Conservation (phyloP, 2,888 invertebrate species). For the Synergus japonicus region DNA sequence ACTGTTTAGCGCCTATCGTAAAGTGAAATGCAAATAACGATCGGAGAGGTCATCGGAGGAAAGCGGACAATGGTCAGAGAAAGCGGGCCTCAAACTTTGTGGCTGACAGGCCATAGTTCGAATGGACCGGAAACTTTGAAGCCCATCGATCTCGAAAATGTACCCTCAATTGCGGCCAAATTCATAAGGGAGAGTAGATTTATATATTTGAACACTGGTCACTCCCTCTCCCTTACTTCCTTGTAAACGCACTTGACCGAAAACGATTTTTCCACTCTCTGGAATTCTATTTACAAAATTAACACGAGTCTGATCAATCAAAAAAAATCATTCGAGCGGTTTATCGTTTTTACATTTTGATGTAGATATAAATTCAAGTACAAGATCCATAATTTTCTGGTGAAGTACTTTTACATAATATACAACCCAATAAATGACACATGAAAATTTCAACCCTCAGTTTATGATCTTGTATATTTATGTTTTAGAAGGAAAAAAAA, state of each 20-base stretch:
- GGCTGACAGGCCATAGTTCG: constrained; percentile 46
- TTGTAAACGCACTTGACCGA: neutral
- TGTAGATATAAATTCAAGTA: neutral
- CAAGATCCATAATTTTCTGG: too few species aligned
- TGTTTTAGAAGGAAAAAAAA: too few species aligned
- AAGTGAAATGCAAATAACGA: constrained; percentile 37
- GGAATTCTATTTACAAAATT: constrained; percentile 8
- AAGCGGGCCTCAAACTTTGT: constrained; percentile 51
- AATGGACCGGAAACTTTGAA: constrained; percentile 49
- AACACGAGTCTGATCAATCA: neutral
- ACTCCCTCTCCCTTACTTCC: neutral
- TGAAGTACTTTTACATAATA: too few species aligned
- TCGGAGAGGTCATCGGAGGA: constrained; percentile 26
- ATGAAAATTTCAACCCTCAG: too few species aligned
- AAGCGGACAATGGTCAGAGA: constrained; percentile 28
- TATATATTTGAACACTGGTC: constrained; percentile 15
- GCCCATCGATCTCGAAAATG: constrained; percentile 44
- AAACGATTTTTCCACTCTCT: neutral
- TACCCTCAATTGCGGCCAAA: neutral
- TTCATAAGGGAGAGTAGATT: constrained; percentile 3
- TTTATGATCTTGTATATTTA: too few species aligned
- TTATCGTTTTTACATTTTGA: neutral
- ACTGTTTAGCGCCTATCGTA: constrained; percentile 15
- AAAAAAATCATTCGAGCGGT: neutral
- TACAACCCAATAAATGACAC: too few species aligned